Percentiles rank a stretch among this genome's conserved stretches.
Conservation (phyloP, 2,797 vertebrate genomes). For the Liasis olivaceus region DNA sequence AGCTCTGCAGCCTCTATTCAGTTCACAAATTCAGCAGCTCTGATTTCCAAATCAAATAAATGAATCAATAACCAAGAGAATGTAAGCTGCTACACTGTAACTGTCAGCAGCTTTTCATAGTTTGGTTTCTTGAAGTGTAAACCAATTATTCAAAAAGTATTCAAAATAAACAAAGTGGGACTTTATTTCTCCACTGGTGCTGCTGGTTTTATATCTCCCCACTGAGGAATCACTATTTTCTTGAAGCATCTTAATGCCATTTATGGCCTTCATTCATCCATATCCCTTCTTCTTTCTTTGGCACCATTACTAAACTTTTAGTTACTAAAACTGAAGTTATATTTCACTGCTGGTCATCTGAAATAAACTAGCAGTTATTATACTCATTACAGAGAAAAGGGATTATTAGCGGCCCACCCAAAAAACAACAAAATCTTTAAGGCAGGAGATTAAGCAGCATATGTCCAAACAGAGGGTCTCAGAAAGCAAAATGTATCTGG, state of each 20-base stretch:
- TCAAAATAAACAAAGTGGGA: not conserved
- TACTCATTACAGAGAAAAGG: slow-evolving; percentile 5
- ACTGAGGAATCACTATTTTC: slow-evolving; percentile 17
- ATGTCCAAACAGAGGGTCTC: not conserved
- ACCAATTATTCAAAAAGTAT: not conserved
- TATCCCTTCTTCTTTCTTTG: not conserved
- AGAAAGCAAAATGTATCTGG: not conserved
- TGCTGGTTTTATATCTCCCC: not conserved
- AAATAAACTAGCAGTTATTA: slow-evolving; percentile 19
- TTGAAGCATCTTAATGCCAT: not conserved
- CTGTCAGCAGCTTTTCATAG: not conserved
- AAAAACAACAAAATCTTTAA: not conserved
- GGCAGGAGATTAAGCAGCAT: not conserved
- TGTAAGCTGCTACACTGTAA: not conserved
- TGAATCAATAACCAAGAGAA: not conserved
- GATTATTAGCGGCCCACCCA: not conserved
- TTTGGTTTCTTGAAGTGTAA: not conserved
- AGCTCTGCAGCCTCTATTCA: not conserved
- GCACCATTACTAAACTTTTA: not conserved
- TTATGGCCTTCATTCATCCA: slow-evolving; percentile 7
- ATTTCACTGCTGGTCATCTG: not conserved
- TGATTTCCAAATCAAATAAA: slow-evolving; percentile 8
- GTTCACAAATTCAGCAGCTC: slow-evolving; percentile 8
- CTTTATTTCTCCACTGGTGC: not conserved
- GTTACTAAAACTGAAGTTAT: slow-evolving; percentile 14